Conservation (phyloP, 2,888 invertebrate species). For the Trissolcus japonicus region DNA sequence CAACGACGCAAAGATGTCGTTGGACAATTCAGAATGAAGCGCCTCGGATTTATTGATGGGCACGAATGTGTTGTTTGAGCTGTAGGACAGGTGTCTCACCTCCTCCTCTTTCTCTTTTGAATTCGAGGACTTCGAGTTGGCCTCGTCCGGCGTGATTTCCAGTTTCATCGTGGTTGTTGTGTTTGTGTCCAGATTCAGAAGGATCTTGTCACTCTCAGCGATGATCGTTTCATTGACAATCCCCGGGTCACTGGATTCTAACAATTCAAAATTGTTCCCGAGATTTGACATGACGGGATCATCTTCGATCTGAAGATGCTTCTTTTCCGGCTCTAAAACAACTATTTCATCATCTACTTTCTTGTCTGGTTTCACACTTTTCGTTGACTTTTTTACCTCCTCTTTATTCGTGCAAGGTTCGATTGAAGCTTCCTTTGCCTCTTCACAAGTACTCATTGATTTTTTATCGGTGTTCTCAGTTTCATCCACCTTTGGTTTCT, state of each 20-base stretch:
- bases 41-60: slow-evolving; percentile 70
- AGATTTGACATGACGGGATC: slow-evolving; percentile 67
- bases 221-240: slow-evolving; percentile 58
- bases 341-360: slow-evolving; percentile 11
- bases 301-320: slow-evolving; percentile 39
- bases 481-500: slow-evolving; percentile 10
- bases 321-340: slow-evolving; percentile 13
- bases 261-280: slow-evolving; percentile 66
- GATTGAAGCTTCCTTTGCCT: neutral
- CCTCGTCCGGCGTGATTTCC: slow-evolving; percentile 58
- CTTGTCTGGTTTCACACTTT: slow-evolving; percentile 19
- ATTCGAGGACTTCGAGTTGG: slow-evolving; percentile 52
- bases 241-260: slow-evolving; percentile 63
- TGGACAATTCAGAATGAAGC: slow-evolving; percentile 78
- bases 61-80: slow-evolving; percentile 70
- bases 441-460: neutral
- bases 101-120: slow-evolving; percentile 64
- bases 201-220: slow-evolving; percentile 65
- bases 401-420: neutral
- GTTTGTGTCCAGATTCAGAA: slow-evolving; percentile 73
- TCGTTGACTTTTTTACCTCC: neutral
- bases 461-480: neutral
- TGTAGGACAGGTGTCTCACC: slow-evolving; percentile 68
- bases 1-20: slow-evolving; percentile 80
- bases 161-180: slow-evolving; percentile 73